These are phyloP conservation scores for Hippocampus kuda DNA, from an alignment of 2,797 vertebrate species.

Conservation along the genomic window DNA sequence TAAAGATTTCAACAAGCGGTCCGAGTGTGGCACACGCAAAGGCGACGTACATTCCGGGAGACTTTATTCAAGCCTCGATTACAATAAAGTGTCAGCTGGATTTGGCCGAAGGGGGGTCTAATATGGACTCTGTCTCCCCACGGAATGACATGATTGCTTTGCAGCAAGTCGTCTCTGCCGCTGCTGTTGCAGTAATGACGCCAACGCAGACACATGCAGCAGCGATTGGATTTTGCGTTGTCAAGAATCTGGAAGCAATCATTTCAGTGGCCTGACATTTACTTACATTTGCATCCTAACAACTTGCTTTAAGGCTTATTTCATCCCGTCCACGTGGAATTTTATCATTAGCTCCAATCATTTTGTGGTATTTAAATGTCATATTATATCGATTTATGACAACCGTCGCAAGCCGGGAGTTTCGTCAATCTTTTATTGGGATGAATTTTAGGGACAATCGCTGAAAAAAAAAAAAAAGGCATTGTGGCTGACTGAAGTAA, in stretches of 20 bases:
- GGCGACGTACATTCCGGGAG: slow-evolving; percentile 12
- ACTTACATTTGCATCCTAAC: slow-evolving; percentile 5
- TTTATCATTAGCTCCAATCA: not conserved
- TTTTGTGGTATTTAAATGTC: not conserved
- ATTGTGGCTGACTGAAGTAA: too few relatives aligned
- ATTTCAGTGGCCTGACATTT: not conserved
- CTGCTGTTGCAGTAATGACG: not conserved
- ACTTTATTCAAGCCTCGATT: slow-evolving; percentile 19
- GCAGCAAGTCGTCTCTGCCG: not conserved
- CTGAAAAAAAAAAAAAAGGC: too few relatives aligned
- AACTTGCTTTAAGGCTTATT: not conserved
- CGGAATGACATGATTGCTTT: slow-evolving; percentile 1
- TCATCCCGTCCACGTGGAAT: not conserved
- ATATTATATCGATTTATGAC: not conserved
- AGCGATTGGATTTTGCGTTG: not conserved
- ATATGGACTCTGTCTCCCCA: slow-evolving; percentile 1
- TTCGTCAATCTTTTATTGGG: too few relatives aligned
- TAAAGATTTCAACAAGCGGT: slow-evolving; percentile 25
- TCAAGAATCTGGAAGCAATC: not conserved
- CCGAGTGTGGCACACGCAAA: slow-evolving; percentile 3
- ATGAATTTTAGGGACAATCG: too few relatives aligned
- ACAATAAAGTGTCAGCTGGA: slow-evolving; percentile 26
- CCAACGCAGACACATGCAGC: not conserved
- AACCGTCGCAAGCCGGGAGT: not conserved
- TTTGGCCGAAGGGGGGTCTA: slow-evolving; percentile 18